These are phyloP conservation scores for Drosophila lowei DNA, from an alignment of 1,140 invertebrate species.

Conservation along the genomic window DNA sequence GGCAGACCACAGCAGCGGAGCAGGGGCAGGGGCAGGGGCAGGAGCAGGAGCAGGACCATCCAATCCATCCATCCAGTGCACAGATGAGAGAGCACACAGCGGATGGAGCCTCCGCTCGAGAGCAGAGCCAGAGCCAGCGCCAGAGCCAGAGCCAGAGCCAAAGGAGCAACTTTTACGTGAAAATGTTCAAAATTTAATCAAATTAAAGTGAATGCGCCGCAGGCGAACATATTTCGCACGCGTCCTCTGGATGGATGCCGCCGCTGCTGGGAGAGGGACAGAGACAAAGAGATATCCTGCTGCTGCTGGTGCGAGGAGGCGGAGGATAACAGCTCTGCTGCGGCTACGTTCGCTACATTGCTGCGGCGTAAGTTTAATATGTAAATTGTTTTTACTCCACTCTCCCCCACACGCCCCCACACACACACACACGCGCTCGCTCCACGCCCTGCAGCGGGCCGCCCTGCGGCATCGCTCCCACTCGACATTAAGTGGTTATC, in stretches of 20 bases:
- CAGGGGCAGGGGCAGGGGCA: background rate
- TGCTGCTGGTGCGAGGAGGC: constrained; percentile 22
- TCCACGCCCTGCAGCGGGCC: background rate
- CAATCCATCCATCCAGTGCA: constrained; percentile 40
- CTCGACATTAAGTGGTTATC: constrained; percentile 82
- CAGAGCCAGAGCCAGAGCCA: constrained; percentile 14
- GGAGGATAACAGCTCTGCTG: constrained; percentile 44
- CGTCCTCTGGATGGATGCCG: constrained; percentile 28
- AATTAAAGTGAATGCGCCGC: constrained; percentile 82
- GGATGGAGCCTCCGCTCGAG: constrained; percentile 11
- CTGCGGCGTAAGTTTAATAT: constrained; percentile 73
- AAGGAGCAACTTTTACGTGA: constrained; percentile 80
- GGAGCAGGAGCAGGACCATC: constrained; percentile 33
- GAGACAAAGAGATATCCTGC: constrained; percentile 9
- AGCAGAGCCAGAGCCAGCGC: background rate
- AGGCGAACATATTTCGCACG: constrained; percentile 81
- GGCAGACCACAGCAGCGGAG: constrained; percentile 8
- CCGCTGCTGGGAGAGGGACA: background rate
- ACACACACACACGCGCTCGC: background rate
- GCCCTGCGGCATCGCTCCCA: constrained; percentile 25
- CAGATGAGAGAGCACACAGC: constrained; percentile 30
- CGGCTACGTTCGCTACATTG: constrained; percentile 21
- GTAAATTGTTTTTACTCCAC: constrained; percentile 75
- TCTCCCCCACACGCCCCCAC: background rate
- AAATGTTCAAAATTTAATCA: constrained; percentile 83